These are phyloP conservation scores for Ivindomyrus marchei DNA, from an alignment of 2,113 vertebrate species.

Conservation along the genomic window DNA sequence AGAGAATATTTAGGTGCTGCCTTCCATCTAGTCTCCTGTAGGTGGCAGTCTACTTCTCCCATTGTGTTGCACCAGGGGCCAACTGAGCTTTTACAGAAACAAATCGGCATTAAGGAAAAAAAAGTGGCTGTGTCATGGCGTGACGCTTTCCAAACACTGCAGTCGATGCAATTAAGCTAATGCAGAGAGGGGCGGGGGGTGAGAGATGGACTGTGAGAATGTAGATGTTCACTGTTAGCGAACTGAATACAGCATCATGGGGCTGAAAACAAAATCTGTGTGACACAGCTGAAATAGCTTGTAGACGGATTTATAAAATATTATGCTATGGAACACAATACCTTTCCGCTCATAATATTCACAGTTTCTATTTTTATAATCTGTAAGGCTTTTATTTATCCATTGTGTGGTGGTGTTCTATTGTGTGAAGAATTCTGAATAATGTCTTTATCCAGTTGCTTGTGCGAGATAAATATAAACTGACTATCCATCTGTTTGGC, in stretches of 20 bases:
- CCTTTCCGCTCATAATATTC: constrained; percentile 19
- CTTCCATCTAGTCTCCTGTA: constrained; percentile 44
- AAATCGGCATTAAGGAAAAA: constrained; percentile 22
- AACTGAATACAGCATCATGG: constrained; percentile 49
- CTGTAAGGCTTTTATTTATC: constrained; percentile 41
- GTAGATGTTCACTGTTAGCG: constrained; percentile 41
- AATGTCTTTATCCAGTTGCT: constrained; percentile 33
- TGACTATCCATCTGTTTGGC: neutral
- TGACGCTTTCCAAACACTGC: constrained; percentile 8
- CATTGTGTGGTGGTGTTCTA: constrained; percentile 42
- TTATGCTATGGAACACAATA: neutral
- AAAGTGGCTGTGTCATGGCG: neutral
- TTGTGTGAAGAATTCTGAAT: constrained; percentile 33
- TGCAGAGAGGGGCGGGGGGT: constrained; percentile 14
- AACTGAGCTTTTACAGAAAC: constrained; percentile 28
- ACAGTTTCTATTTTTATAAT: constrained; percentile 42
- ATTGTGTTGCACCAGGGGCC: constrained; percentile 34
- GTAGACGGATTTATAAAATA: neutral
- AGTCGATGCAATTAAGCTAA: constrained; percentile 40
- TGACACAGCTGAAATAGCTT: neutral
- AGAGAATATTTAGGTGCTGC: constrained; percentile 68
- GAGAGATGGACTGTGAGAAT: constrained; percentile 20
- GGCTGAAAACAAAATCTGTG: constrained; percentile 35
- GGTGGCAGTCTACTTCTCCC: constrained; percentile 23
- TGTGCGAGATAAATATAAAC: constrained; percentile 23